Conservation (phyloP, 2,797 vertebrate genomes). For the Phataginus tetradactyla region DNA sequence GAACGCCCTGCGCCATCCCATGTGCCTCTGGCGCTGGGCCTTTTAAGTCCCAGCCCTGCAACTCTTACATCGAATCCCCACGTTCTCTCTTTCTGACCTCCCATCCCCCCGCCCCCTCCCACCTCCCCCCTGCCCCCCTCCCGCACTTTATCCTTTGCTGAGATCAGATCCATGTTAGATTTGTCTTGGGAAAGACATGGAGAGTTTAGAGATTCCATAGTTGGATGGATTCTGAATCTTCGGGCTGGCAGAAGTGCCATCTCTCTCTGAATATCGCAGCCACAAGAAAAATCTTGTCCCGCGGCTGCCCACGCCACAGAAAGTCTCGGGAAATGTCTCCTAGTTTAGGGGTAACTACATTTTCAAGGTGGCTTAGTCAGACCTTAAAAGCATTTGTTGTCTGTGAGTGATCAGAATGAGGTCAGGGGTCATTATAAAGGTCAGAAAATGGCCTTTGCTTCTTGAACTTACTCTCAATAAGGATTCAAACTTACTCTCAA, state of each 20-base stretch:
- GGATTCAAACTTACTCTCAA: conserved; percentile 44
- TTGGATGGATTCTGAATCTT: neutral
- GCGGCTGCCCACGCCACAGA: neutral
- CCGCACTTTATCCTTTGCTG: neutral
- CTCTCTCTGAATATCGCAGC: neutral
- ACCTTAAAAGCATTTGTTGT: neutral
- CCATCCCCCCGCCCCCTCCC: neutral
- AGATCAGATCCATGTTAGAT: neutral
- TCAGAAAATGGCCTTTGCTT: conserved; percentile 44
- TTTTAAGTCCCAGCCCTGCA: neutral
- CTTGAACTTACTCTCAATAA: conserved; percentile 40
- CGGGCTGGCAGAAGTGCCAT: neutral
- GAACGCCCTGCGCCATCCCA: accelerated
- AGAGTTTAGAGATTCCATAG: neutral
- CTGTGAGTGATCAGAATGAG: conserved; percentile 12
- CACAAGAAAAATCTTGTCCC: neutral
- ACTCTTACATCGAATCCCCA: neutral
- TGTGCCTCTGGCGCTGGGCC: accelerated
- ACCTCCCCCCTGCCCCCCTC: neutral
- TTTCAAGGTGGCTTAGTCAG: neutral
- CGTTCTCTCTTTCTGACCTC: neutral
- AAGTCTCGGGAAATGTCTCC: neutral
- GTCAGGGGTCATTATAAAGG: conserved; percentile 20
- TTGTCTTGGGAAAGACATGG: neutral
- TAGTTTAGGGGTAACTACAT: neutral